phyloP scores from a whole-genome alignment of 2,113 vertebrate species.

The Protobothrops flavoviridis region DNA sequence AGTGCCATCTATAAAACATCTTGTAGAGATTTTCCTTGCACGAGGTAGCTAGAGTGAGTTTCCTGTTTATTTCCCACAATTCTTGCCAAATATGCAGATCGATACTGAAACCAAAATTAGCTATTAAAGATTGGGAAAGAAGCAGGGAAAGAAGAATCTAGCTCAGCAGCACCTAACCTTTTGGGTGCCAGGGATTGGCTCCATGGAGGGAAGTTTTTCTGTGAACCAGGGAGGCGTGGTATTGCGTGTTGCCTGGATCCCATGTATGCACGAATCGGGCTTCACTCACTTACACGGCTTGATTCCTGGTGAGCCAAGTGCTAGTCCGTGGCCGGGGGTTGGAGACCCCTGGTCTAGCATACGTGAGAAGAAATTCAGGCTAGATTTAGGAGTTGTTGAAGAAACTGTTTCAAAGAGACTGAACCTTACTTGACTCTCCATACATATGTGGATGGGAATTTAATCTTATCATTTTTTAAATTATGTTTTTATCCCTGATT shows the following conservation, averaged over 20 bases:
- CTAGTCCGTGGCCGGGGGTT: not conserved
- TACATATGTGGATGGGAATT: not conserved
- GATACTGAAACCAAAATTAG: not conserved
- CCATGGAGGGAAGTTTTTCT: not conserved
- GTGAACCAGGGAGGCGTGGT: not conserved
- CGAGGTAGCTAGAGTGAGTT: too few species aligned
- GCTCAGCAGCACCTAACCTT: not conserved
- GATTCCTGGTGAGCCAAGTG: not conserved
- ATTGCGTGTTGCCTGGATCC: not conserved
- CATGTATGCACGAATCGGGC: not conserved
- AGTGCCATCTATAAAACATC: too few species aligned
- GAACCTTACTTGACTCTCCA: not conserved
- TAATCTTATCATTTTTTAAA: not conserved
- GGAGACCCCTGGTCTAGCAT: not conserved
- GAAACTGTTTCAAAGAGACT: not conserved
- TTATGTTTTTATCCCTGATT: not conserved
- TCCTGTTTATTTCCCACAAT: too few species aligned
- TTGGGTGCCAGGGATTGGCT: not conserved
- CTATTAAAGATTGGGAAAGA: not conserved
- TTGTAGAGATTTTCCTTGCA: too few species aligned
- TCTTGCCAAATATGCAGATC: too few species aligned
- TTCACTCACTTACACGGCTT: not conserved
- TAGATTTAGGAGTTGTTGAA: not conserved
- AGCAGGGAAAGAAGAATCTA: not conserved
- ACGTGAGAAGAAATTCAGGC: not conserved